Evolutionary conservation across 2,888 invertebrate species (phyloP).

Genomic region (Toxonevra muliebris): DNA sequence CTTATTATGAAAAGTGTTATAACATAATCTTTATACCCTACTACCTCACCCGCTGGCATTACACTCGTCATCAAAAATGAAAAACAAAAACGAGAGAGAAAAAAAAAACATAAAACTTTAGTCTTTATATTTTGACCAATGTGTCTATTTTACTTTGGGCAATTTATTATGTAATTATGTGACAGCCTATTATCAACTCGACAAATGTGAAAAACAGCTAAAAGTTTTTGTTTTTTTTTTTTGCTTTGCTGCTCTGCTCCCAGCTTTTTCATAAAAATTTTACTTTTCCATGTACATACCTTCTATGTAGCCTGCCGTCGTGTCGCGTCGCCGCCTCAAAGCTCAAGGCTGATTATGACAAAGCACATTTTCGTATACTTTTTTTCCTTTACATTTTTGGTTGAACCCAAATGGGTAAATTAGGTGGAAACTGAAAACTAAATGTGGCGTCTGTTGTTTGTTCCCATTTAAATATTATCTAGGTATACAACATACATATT

Average conservation of each 20-base stretch:
- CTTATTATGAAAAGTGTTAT: too few species aligned
- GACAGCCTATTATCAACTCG: conserved; percentile 62
- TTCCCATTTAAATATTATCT: conserved; percentile 21
- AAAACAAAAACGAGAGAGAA: too few species aligned
- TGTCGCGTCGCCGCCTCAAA: conserved; percentile 48
- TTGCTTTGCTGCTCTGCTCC: too few species aligned
- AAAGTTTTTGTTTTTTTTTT: conserved; percentile 45
- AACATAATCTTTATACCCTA: too few species aligned
- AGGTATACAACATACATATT: neutral
- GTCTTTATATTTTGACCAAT: neutral
- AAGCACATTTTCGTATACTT: conserved; percentile 52
- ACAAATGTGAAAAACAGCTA: conserved; percentile 49
- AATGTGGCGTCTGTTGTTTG: conserved; percentile 53
- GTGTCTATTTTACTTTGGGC: conserved; percentile 35
- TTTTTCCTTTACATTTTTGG: neutral
- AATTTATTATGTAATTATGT: conserved; percentile 58
- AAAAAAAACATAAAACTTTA: too few species aligned
- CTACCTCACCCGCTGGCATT: neutral
- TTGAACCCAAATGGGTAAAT: conserved; percentile 57
- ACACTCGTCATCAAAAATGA: conserved; percentile 3
- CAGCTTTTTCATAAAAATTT: neutral
- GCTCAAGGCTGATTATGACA: conserved; percentile 60
- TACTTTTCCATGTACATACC: too few species aligned
- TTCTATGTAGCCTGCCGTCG: conserved; percentile 7
- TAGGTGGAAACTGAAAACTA: conserved; percentile 60